These are phyloP conservation scores for roundworm (Caenorhabditis elegans) DNA, from an alignment of 1,140 invertebrate species.

Conservation along the genomic window DNA sequence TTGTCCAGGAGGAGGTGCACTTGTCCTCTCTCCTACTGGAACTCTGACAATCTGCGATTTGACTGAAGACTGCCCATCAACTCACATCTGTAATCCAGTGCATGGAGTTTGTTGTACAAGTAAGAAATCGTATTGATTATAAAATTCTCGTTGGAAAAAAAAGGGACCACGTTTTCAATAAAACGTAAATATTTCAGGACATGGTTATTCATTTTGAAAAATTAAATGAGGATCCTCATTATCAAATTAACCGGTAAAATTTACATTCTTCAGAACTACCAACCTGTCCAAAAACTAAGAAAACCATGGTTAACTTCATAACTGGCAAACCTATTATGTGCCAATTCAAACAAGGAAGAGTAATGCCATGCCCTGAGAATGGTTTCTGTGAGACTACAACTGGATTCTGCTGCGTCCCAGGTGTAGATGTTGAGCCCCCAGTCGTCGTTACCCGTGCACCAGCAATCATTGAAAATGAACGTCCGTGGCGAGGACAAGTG, in stretches of 20 bases:
- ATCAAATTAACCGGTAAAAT: no score
- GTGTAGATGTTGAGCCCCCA: background rate
- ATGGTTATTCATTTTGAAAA: no score
- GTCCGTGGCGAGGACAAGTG: conserved; percentile 37
- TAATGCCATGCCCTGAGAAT: conserved; percentile 46
- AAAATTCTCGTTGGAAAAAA: background rate
- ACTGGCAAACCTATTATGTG: conserved; percentile 56
- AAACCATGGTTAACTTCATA: conserved; percentile 52
- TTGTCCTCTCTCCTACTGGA: conserved; percentile 34
- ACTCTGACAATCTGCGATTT: conserved; percentile 41
- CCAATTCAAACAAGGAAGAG: conserved; percentile 41
- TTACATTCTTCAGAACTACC: conserved; percentile 51
- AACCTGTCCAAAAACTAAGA: conserved; percentile 54
- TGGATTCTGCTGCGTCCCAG: conserved; percentile 55
- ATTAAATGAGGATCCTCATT: no score
- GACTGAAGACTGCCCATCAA: conserved; percentile 18
- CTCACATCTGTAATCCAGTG: conserved; percentile 44
- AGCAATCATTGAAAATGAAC: background rate
- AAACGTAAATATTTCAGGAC: no score
- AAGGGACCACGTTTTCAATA: no score
- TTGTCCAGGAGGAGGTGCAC: conserved; percentile 45
- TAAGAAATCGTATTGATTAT: background rate
- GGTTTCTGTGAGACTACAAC: conserved; percentile 51
- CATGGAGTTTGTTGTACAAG: conserved; percentile 50
- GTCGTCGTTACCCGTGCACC: background rate